A percentile compares a stretch with the other conserved stretches of the same genome.
phyloP scores from a whole-genome alignment of 2,797 vertebrate species.

The Pipistrellus nathusii region DNA sequence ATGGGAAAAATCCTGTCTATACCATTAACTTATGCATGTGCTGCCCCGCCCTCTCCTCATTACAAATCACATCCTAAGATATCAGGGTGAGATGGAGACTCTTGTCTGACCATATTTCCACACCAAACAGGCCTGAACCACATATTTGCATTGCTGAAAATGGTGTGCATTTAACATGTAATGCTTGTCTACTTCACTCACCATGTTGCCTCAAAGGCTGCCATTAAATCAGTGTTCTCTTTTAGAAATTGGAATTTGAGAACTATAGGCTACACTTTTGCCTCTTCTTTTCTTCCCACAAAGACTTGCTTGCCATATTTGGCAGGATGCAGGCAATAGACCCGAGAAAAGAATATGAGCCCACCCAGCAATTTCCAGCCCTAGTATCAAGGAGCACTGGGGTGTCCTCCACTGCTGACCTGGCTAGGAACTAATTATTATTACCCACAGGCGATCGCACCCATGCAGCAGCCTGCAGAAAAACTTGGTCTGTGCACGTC shows the following conservation, averaged over 20 bases:
- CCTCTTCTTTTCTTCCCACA: not conserved
- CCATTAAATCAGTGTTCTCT: not conserved
- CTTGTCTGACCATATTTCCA: not conserved
- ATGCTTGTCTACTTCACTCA: not conserved
- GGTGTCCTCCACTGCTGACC: not conserved
- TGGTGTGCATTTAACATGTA: not conserved
- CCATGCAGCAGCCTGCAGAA: not conserved
- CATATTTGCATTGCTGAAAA: not conserved
- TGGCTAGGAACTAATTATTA: not conserved
- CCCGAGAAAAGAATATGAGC: not conserved
- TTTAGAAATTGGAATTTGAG: not conserved
- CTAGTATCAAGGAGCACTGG: not conserved
- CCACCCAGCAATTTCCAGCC: not conserved
- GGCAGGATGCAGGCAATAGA: not conserved
- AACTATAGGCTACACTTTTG: not conserved
- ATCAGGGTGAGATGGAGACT: not conserved
- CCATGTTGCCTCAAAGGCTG: not conserved
- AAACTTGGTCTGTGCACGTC: not conserved
- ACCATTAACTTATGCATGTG: not conserved
- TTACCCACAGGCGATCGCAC: not conserved
- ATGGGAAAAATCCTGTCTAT: not conserved
- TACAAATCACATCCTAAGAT: not conserved
- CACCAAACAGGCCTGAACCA: not conserved
- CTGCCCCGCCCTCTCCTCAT: not conserved
- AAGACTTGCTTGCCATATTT: not conserved